Conservation (phyloP, 2,888 invertebrate genomes). For the Eilema depressum region DNA sequence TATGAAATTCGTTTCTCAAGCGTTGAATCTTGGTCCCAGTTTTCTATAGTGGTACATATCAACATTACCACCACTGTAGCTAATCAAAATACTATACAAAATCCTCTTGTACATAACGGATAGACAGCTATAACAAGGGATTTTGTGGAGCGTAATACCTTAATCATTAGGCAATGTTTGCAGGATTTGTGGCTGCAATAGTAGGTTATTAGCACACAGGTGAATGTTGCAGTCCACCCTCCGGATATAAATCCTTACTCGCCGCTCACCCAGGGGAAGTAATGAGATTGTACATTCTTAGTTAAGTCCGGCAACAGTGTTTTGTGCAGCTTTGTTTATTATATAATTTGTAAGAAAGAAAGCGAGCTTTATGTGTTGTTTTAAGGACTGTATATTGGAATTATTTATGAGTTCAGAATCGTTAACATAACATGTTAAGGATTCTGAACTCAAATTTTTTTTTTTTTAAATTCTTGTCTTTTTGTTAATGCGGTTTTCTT, state of each 20-base stretch:
- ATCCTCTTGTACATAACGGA: background rate
- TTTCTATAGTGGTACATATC: no score
- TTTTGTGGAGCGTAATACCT: conserved; percentile 16
- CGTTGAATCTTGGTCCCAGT: no score
- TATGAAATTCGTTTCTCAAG: no score
- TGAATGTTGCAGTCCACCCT: conserved; percentile 23
- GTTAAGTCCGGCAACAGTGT: conserved; percentile 3
- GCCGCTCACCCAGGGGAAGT: conserved; percentile 21
- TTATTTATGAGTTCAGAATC: no score
- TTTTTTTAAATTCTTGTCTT: no score
- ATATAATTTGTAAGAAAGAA: background rate
- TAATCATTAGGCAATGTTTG: conserved; percentile 28
- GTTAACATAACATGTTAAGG: no score
- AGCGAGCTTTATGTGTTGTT: background rate
- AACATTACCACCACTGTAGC: background rate
- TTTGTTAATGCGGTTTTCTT: no score
- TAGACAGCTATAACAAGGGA: conserved; percentile 12
- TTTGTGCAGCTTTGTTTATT: background rate
- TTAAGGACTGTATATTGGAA: no score
- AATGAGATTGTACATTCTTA: conserved; percentile 21
- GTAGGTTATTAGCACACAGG: conserved; percentile 26
- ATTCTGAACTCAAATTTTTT: no score
- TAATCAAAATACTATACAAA: background rate
- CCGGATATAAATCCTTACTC: conserved; percentile 24
- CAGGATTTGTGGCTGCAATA: conserved; percentile 21